Conservation (phyloP, 2,888 invertebrate species). For the Rotaria macrura region DNA sequence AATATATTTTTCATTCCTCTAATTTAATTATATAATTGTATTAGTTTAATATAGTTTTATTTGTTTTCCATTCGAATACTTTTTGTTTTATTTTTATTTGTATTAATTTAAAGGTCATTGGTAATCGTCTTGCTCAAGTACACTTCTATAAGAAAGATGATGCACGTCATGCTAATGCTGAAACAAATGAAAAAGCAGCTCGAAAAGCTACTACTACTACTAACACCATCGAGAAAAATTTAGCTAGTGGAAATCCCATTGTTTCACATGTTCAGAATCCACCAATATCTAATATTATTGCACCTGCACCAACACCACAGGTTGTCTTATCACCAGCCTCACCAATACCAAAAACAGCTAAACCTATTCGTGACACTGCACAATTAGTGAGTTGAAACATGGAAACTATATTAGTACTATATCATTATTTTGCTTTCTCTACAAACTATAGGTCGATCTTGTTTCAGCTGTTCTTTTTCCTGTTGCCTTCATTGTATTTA, state of each 20-base stretch:
- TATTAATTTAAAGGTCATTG: slow-evolving; percentile 20
- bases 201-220: slow-evolving; percentile 17
- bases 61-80: not conserved
- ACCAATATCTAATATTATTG: slow-evolving; percentile 25
- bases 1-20: not conserved
- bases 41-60: not conserved
- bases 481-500: slow-evolving; percentile 32
- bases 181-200: slow-evolving; percentile 21
- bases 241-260: not conserved
- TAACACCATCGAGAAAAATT: slow-evolving; percentile 5
- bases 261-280: slow-evolving; percentile 21
- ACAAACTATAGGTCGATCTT: slow-evolving; percentile 25
- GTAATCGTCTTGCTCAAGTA: slow-evolving; percentile 33
- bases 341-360: not conserved
- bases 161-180: not conserved
- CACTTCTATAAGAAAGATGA: slow-evolving; percentile 24
- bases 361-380: slow-evolving; percentile 30
- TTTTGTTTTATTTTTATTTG: not conserved
- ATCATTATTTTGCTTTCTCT: not conserved
- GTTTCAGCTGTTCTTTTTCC: slow-evolving; percentile 33
- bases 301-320: slow-evolving; percentile 25
- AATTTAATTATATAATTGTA: not conserved
- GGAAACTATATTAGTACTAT: too few relatives aligned
- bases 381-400: slow-evolving; percentile 22
- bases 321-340: not conserved